These are phyloP conservation scores for Phasianus colchicus DNA, from an alignment of 2,113 vertebrate species.

Conservation along the genomic window DNA sequence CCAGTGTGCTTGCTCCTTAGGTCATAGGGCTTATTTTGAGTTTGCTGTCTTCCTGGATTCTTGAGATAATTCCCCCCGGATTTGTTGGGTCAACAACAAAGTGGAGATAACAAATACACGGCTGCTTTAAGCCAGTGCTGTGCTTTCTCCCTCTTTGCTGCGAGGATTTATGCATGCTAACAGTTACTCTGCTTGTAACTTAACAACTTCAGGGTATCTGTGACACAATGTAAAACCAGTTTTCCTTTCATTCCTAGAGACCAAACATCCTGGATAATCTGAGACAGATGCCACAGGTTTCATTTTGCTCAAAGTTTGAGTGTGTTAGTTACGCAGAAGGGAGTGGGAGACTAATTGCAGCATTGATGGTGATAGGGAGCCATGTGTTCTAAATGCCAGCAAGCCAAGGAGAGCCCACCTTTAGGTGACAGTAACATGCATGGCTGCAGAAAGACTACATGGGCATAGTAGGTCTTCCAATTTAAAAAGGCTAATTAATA, in stretches of 20 bases:
- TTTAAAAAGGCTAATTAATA: conserved; percentile 15
- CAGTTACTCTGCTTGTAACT: neutral
- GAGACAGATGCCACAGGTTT: neutral
- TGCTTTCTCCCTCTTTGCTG: neutral
- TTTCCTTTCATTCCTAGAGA: neutral
- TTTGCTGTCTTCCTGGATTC: neutral
- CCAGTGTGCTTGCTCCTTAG: conserved; percentile 19
- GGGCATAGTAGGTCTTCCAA: neutral
- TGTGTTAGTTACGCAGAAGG: neutral
- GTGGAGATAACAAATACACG: neutral
- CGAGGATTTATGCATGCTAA: neutral
- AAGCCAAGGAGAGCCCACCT: neutral
- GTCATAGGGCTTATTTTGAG: conserved; percentile 56
- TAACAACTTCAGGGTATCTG: neutral
- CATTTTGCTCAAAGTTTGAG: neutral
- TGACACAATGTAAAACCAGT: neutral
- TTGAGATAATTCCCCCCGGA: conserved; percentile 36
- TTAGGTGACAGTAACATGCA: neutral
- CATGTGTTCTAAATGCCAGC: neutral
- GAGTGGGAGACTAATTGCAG: neutral
- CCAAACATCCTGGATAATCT: neutral
- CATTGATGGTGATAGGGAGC: neutral
- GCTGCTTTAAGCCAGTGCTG: neutral
- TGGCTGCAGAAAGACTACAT: neutral
- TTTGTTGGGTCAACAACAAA: conserved; percentile 17